phyloP scores from a whole-genome alignment of 2,888 invertebrate genomes.

The Drosophila ustulata region DNA sequence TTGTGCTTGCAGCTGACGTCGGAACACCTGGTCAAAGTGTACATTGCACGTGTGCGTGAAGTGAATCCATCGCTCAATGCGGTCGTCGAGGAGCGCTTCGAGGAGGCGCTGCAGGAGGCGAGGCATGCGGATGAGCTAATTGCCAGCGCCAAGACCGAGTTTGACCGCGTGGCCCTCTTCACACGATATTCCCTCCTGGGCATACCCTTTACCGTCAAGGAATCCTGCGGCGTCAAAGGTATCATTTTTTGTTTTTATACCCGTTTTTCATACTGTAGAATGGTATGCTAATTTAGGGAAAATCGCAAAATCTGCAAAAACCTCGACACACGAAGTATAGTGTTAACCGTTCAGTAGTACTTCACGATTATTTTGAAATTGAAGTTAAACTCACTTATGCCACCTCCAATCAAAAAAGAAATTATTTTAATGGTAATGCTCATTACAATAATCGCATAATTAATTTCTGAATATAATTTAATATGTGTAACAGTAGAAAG shows the following conservation, averaged over 20 bases:
- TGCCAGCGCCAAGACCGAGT: slow-evolving; percentile 62
- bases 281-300: too few species aligned
- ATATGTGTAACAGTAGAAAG: too few species aligned
- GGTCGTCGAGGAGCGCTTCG: slow-evolving; percentile 89
- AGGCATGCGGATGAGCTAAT: slow-evolving; percentile 86
- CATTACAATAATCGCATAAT: too few species aligned
- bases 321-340: too few species aligned
- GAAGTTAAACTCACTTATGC: too few species aligned
- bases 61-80: slow-evolving; percentile 91
- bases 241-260: background rate
- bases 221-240: slow-evolving; percentile 91
- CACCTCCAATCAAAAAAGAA: too few species aligned
- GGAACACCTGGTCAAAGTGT: slow-evolving; percentile 87
- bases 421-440: too few species aligned
- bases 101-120: slow-evolving; percentile 89
- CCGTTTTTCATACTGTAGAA: too few species aligned
- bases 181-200: slow-evolving; percentile 90
- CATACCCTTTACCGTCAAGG: slow-evolving; percentile 93
- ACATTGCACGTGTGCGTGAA: slow-evolving; percentile 88
- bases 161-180: slow-evolving; percentile 73
- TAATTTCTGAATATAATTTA: too few species aligned
- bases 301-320: too few species aligned
- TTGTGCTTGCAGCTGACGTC: slow-evolving; percentile 86
- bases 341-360: too few species aligned
- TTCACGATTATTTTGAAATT: too few species aligned